phyloP scores from a whole-genome alignment of 2,797 vertebrate genomes.

The Podarcis siculus region DNA sequence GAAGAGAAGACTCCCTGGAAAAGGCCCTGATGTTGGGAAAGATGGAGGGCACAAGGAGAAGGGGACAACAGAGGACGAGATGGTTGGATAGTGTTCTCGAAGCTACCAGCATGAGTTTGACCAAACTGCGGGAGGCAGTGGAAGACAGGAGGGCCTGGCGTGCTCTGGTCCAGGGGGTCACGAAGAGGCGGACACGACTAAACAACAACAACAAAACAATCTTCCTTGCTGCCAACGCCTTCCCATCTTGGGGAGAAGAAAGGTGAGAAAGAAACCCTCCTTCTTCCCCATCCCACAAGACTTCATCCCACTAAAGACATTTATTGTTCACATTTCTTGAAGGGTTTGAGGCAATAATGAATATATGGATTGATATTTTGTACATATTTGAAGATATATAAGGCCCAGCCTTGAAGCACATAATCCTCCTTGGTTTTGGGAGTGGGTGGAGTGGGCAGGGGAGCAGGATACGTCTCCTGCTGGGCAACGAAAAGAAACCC shows the following conservation, averaged over 20 bases:
- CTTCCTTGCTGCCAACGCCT: too few species aligned
- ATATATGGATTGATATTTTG: not conserved
- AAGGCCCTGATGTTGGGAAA: too few species aligned
- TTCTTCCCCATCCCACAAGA: not conserved
- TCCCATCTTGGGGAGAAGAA: not conserved
- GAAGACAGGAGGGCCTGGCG: too few species aligned
- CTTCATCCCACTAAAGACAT: not conserved
- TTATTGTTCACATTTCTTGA: not conserved
- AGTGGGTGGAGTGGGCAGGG: not conserved
- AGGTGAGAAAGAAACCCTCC: not conserved
- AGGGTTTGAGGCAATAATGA: not conserved
- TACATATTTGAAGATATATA: not conserved
- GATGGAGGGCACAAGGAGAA: too few species aligned
- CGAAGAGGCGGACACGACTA: too few species aligned
- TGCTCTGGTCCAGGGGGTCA: too few species aligned
- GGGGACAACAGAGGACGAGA: too few species aligned
- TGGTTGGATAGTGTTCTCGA: too few species aligned
- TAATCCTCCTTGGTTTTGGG: not conserved
- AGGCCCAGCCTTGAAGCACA: not conserved
- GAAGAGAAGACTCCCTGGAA: too few species aligned
- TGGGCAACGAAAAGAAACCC: constrained; percentile 24
- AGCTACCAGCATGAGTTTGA: too few species aligned
- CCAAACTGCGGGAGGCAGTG: too few species aligned
- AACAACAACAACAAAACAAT: too few species aligned
- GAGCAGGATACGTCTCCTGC: constrained; percentile 1